Evolutionary conservation across 2,888 invertebrate genomes (phyloP), one percentile per base, ranked within the genome.

Genomic region (Autographa gamma): DNA sequence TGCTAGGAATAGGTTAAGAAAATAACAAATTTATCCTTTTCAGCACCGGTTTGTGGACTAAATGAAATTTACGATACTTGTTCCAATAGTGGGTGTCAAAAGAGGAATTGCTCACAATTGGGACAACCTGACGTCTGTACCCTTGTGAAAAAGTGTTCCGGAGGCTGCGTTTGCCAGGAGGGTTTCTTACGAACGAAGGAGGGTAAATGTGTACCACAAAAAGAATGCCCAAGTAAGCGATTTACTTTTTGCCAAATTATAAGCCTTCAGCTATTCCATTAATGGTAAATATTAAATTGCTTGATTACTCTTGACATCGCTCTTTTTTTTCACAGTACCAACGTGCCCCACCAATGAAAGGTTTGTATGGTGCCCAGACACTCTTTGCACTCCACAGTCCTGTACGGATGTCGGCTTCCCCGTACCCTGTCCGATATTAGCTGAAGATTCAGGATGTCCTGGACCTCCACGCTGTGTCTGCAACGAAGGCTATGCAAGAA

Each of bases 31-130:
- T 31, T 18, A 25, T 38, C 16, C 2, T 58, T 63, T 81, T 69
- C 32, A 87, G 84, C 83, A 38, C 67, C 72, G n/a, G 56, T 52
- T 52, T 87, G 85, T 58, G 69, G 69, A 25, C 38, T 56, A 6
- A 76, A 88, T 58, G 88, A 88, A 77, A 79, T 82, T 8, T 82
- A 71, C 34, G 67, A 76, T 38, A 43, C 63, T 0, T 89, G 89
- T 31, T 80, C 79, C 0, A 88, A 88, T 58, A 86, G 87, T 9
- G 89, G 88, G 31, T 90, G 90, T 69, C 81, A 80, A 0, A 86
- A 76, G 60, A 74, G 81, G 63, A 81, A 83, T 5, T 90, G 89
- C 58, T 79, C 86, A 3, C 78, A 86, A 60, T 43, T 85, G 11
- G 78, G 77, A 19, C 60, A 74, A 52, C 79, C 84, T 16, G 68